These are phyloP conservation scores for Madoqua kirkii DNA, from an alignment of 2,113 vertebrate species.

Conservation along the genomic window DNA sequence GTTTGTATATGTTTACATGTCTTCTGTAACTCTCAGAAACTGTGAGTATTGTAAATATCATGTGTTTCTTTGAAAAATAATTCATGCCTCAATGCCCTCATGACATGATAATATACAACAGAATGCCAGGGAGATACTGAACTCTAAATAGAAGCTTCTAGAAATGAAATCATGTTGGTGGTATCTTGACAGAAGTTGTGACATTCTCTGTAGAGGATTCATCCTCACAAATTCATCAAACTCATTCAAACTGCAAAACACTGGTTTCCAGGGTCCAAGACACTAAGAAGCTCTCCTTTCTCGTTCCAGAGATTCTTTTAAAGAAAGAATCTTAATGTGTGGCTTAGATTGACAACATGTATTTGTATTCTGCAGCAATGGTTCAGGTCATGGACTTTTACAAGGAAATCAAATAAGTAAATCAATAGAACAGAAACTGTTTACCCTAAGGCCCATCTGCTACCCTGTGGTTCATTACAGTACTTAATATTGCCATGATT, in stretches of 20 bases:
- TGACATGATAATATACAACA: not conserved
- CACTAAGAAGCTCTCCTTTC: not conserved
- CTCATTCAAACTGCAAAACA: not conserved
- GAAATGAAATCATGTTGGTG: not conserved
- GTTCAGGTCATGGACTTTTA: conserved; percentile 49
- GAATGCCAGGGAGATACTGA: not conserved
- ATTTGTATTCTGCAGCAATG: conserved; percentile 52
- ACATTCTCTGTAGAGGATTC: not conserved
- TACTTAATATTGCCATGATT: conserved; percentile 62
- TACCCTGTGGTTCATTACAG: conserved; percentile 57
- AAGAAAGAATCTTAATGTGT: not conserved
- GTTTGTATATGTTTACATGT: not conserved
- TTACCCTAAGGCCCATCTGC: conserved; percentile 51
- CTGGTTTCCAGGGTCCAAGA: not conserved
- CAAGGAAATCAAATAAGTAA: conserved; percentile 71
- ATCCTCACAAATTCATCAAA: not conserved
- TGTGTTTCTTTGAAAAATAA: not conserved
- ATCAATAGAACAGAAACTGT: conserved; percentile 63
- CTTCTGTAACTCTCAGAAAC: not conserved
- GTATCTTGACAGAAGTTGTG: not conserved
- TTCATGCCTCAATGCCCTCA: not conserved
- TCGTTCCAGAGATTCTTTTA: not conserved
- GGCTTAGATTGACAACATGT: conserved; percentile 26
- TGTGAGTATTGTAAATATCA: not conserved
- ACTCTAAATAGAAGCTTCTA: not conserved